Base-by-base conservation (phyloP, 2,888 invertebrate genomes). In the Drosophila nr. perissopoda region DNA sequence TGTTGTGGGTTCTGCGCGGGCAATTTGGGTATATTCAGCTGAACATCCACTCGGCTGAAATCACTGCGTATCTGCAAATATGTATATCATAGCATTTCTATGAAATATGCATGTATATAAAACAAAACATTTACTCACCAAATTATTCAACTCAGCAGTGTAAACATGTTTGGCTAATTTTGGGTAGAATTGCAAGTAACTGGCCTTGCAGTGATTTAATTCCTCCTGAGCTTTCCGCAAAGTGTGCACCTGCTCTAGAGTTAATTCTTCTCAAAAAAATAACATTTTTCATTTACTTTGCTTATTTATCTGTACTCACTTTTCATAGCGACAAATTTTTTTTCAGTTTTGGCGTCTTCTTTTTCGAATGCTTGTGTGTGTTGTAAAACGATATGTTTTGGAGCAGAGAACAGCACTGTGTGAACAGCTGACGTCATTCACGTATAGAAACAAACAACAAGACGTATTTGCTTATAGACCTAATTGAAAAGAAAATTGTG, bases 151-250 rank as follows among this genome's bases (percentile, higher is more conserved):
- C 18, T 91, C 89, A 0, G 82, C 59, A 21, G 79, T 82, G 33
- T 81, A 90, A 4, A 79, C 67, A n/a, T 87, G 76, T 53, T 92
- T 91, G 0, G 90, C 52, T 27, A 88, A 79, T 73, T 86, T 87
- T 0, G 83, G 81, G 49, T 92, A 92, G 7, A 78, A 60, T 6
- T 74, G 56, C n/a, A 87, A 25, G 42, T 76, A 79, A 0, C 27
- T 42, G 4, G 56, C 38, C 53, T 61, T 87, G 42, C 51, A 73
- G 4, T 70, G 72, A 40, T 88, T 90, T 0, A 90, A 77, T 16
- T 86, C 76, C 27, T 81, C 75, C 57, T 92, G 92, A 4, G 87
- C 68, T 21, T 90, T 77, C 4, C 83, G 88, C 54, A 92, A 51
- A 21, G 79, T 78, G 5, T 90, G 75, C 6, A 92, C 76, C 54